phyloP scores from a whole-genome alignment of 2,113 vertebrate genomes.

The Motacilla alba region DNA sequence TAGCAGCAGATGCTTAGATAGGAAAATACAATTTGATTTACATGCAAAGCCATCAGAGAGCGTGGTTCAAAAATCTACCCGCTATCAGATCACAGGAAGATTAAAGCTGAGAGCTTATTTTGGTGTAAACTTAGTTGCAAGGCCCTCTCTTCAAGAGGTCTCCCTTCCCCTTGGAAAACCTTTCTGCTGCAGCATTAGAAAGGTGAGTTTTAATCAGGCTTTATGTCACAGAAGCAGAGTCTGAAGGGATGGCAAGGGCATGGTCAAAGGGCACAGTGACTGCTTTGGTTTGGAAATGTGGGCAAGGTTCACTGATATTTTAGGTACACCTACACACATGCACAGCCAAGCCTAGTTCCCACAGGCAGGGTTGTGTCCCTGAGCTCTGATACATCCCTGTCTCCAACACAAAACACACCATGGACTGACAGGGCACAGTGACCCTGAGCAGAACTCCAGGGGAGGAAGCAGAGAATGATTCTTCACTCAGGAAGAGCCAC shows the following conservation, averaged over 20 bases:
- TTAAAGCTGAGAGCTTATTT: neutral
- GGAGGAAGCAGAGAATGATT: neutral
- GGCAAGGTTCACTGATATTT: neutral
- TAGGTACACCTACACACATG: neutral
- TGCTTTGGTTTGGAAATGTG: neutral
- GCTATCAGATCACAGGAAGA: neutral
- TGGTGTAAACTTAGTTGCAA: neutral
- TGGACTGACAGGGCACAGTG: neutral
- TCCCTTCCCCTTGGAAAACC: neutral
- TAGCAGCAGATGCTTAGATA: slow-evolving; percentile 19
- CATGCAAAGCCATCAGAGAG: neutral
- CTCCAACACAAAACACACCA: neutral
- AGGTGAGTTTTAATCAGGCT: neutral
- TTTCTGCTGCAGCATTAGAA: neutral
- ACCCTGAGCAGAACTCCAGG: neutral
- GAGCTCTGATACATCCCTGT: neutral
- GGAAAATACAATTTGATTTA: neutral
- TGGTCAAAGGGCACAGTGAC: accelerated
- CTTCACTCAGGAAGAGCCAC: neutral
- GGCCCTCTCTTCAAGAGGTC: neutral
- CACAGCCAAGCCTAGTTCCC: neutral
- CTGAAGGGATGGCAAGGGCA: neutral
- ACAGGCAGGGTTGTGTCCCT: neutral
- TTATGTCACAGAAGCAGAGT: neutral
- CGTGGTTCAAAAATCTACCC: neutral